phyloP scores from a whole-genome alignment of 37 sponge, comb jelly and placozoan species.

The Cladorhizidae sp. region DNA sequence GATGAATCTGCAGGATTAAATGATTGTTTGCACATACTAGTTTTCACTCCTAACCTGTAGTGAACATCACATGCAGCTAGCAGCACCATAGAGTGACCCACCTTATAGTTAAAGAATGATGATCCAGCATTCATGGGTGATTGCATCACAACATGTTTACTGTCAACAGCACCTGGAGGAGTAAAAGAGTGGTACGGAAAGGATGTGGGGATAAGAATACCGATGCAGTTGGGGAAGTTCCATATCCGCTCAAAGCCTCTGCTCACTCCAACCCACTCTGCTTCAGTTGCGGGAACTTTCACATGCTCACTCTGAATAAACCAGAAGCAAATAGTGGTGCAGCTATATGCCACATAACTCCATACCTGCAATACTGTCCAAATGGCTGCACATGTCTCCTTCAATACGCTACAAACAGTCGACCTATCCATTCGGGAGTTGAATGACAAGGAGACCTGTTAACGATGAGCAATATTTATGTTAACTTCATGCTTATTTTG shows the following conservation, averaged over 20 bases:
- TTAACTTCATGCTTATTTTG: background rate
- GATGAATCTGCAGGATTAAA: conserved; percentile 15
- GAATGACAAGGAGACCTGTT: conserved; percentile 39
- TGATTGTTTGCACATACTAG: background rate
- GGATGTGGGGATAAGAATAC: conserved; percentile 25
- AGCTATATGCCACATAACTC: conserved; percentile 18
- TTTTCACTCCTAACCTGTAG: conserved; percentile 14
- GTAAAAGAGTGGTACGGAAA: conserved; percentile 7
- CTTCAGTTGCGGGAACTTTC: no score
- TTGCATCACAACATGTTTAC: conserved; percentile 57
- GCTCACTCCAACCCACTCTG: no score
- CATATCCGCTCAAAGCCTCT: no score
- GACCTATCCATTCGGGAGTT: conserved; percentile 47
- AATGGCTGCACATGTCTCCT: conserved; percentile 52
- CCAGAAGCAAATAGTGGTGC: conserved; percentile 18
- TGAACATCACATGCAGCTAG: conserved; percentile 44
- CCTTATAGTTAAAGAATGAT: conserved; percentile 42
- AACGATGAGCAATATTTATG: background rate
- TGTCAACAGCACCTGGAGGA: conserved; percentile 29
- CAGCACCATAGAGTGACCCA: conserved; percentile 34
- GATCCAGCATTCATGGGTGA: conserved; percentile 42
- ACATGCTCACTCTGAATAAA: no score
- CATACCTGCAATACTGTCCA: conserved; percentile 34
- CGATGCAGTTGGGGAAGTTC: no score
- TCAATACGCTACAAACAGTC: conserved; percentile 40